Conservation (phyloP, 2,888 invertebrate species). For the Agriopis marginaria region DNA sequence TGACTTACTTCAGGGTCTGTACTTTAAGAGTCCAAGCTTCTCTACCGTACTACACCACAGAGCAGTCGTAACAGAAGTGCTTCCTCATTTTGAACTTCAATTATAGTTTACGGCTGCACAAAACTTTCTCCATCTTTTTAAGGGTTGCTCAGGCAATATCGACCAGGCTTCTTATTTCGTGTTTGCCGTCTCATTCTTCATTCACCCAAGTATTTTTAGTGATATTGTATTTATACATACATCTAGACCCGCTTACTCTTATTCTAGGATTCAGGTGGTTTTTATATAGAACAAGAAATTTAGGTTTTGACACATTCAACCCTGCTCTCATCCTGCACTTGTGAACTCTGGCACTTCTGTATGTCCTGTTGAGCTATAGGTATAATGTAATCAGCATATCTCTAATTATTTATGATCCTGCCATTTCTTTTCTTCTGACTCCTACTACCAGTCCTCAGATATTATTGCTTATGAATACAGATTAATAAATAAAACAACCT, state of each 20-base stretch:
- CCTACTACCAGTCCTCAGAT: no score
- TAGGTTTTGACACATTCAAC: no score
- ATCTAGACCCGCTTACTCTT: no score
- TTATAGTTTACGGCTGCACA: neutral
- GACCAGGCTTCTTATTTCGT: neutral
- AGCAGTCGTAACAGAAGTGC: neutral
- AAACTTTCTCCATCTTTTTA: neutral
- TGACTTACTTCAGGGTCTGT: neutral
- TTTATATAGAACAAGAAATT: no score
- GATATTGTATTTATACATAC: no score
- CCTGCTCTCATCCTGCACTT: neutral
- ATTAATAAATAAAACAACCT: no score
- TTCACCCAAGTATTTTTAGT: neutral
- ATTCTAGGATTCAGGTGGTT: no score
- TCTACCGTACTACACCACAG: neutral
- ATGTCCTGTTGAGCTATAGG: neutral
- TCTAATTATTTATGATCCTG: neutral
- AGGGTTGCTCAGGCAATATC: conserved; percentile 39
- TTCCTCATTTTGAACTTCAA: neutral
- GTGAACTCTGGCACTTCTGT: neutral
- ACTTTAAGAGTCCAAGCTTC: neutral
- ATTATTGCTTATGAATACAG: no score
- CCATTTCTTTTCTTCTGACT: no score
- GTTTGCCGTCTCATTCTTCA: neutral
- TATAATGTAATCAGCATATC: neutral